Evolutionary conservation across 2,888 invertebrate genomes (phyloP), one percentile per base, ranked within the genome.

Genomic region (Charanyca ferruginea): DNA sequence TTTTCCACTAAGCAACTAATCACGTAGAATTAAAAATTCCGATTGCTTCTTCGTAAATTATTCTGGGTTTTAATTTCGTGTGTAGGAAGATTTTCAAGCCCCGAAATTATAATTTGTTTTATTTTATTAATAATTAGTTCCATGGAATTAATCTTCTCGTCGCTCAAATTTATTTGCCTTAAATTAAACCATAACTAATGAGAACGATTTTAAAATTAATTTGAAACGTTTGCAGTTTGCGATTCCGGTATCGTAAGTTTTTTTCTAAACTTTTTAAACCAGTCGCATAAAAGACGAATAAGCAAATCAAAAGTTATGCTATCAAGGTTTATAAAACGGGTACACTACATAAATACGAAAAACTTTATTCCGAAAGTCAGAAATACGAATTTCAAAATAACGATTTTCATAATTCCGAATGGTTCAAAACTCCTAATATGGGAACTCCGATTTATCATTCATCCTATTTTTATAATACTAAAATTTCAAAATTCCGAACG

Each of bases 21-120:
- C 11, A 48, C 11, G 16, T 53, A 22, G 1, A 57, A 48, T 41
- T 53, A 3, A n/a, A 25, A 22, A 52, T 42, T 53, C 11, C 0
- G 4, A 41, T 42, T 28, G 20, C n/a, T 23, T 25, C 18, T 44
- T 49, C 23, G 8, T 64, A n/a, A 67, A 60, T 67, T 13, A 42
- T 52, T 53, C 23, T 22, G 3, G 3, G 22, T 42, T 47, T 41
- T 16, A 38, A 25, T 53, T 47, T 11, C 18, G 4, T 70, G 49
- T 49, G 13, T 35, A 1, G 23, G 35, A 52, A 28, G 52, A 22
- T 44, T 16, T 41, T 22, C 11, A 45, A n/a, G 11, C 3, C 9
- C 16, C 5, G 22, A 49, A 63, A 51, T 45, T 9, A 41, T 32
- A 13, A 11, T 35, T 16, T 28, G 2, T 16, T 51, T 44, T 38